phyloP scores from a whole-genome alignment of 2,888 invertebrate genomes.

The Calameuta idolon region DNA sequence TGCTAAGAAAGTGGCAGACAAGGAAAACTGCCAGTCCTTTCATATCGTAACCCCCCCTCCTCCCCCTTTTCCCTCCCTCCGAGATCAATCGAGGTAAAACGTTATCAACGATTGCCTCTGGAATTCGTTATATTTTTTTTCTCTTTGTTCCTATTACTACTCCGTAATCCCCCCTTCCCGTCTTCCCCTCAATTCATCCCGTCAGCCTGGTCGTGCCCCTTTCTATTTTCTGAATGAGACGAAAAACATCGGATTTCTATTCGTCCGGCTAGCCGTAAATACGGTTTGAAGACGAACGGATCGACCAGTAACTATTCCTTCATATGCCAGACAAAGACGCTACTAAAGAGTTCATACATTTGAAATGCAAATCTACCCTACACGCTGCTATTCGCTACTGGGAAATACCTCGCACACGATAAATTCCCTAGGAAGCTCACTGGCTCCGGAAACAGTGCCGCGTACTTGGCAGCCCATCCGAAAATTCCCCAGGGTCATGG shows the following conservation, averaged over 20 bases:
- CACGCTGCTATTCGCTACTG: neutral
- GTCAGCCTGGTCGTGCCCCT: neutral
- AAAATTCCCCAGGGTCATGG: neutral
- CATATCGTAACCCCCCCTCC: neutral
- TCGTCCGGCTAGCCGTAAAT: neutral
- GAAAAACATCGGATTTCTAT: neutral
- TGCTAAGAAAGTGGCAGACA: neutral
- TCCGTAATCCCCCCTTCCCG: neutral
- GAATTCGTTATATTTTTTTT: neutral
- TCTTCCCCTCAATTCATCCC: neutral
- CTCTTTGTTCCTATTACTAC: neutral
- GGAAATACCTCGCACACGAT: neutral
- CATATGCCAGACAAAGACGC: slow-evolving; percentile 11
- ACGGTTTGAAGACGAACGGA: neutral
- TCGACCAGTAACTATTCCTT: neutral
- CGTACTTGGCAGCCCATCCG: neutral
- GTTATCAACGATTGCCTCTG: neutral
- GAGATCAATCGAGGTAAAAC: neutral
- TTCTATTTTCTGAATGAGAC: neutral
- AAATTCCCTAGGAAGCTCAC: neutral
- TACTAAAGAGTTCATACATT: slow-evolving; percentile 22
- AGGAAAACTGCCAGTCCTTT: neutral
- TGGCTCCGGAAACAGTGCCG: neutral
- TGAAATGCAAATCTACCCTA: slow-evolving; percentile 20
- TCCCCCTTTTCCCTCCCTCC: no score